Base-by-base conservation (phyloP, 2,888 invertebrate species). In the Brachypalpus laphriformis region DNA sequence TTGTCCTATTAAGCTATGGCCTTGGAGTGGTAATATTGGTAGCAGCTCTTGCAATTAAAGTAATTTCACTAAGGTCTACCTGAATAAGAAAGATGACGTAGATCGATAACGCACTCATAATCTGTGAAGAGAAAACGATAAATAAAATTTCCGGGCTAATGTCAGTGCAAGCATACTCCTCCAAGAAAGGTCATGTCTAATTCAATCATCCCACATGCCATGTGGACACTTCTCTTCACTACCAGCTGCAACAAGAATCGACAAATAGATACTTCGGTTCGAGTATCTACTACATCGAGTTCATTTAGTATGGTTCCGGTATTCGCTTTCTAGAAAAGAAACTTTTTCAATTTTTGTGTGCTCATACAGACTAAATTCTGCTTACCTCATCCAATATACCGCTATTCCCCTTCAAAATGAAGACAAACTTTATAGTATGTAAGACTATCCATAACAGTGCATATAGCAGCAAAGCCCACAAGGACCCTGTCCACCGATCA, bases 41-140 rank as follows among this genome's bases (percentile, higher is more conserved):
- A 1, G 49, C 11, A 6, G 42, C 31, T 7, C 63, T n/a, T 31
- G 82, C 87, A 63, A 87, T 87, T 74, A 90, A 66, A 5, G 88
- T 88, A 68, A 88, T 87, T 63, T 87, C 89, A 31, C 89, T 89
- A 76, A 91, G 83, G 68, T 91, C 90, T 45, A 90, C 89, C 88
- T 91, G 91, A 56, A 90, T 88, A 0, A 91, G 88, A 66, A 91
- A 91, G 83, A 90, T 89, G 14, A 91, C 89, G 85, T 89, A 90
- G 68, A 88, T 87, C 45, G 89, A 86, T 66, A 91, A 63, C 9
- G 88, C 89, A 31, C 88, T 89, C 63, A 88, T 76, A 37, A 91
- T 87, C 91, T 91, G 86, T 0, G 59, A 57, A 34, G 47, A 9
- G 34, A 31, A 3, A 63, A 22, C 25, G 1, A 11, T 5, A 14